Evolutionary conservation across 2,888 invertebrate genomes (phyloP).

Genomic region (Elgonia sp.): DNA sequence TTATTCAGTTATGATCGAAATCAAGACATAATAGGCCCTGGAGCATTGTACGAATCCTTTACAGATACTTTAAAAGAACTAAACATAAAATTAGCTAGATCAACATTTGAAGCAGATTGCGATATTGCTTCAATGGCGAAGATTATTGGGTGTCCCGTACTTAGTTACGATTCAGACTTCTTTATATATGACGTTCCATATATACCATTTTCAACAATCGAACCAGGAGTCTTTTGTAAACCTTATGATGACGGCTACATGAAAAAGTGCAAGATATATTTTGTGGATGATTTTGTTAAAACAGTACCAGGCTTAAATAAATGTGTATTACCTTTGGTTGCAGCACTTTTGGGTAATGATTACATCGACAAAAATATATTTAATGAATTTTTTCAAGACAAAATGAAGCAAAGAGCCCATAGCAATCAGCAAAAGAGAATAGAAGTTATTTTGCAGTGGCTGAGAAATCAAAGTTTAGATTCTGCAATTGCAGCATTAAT

Average conservation of each 20-base stretch:
- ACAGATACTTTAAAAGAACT: too few species aligned
- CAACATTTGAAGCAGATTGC: background rate
- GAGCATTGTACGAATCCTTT: too few species aligned
- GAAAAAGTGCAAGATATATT: conserved; percentile 91
- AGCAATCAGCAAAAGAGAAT: background rate
- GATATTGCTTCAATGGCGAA: background rate
- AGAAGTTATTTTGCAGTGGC: background rate
- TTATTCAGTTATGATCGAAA: too few species aligned
- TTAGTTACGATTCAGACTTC: background rate
- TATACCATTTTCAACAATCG: conserved; percentile 92
- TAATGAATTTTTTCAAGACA: too few species aligned
- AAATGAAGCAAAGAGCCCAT: conserved; percentile 86
- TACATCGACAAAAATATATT: too few species aligned
- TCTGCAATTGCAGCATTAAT: background rate
- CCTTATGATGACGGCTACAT: conserved; percentile 85
- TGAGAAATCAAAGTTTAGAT: background rate
- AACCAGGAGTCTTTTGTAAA: conserved; percentile 85
- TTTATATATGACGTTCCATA: background rate
- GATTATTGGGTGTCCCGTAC: background rate
- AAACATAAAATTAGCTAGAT: too few species aligned
- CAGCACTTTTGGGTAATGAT: too few species aligned
- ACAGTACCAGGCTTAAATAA: conserved; percentile 86
- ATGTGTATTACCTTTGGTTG: too few species aligned
- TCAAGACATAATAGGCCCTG: too few species aligned
- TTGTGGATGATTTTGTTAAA: conserved; percentile 90